Conservation (phyloP, 2,888 invertebrate genomes). For the Synergus laeviventris region DNA sequence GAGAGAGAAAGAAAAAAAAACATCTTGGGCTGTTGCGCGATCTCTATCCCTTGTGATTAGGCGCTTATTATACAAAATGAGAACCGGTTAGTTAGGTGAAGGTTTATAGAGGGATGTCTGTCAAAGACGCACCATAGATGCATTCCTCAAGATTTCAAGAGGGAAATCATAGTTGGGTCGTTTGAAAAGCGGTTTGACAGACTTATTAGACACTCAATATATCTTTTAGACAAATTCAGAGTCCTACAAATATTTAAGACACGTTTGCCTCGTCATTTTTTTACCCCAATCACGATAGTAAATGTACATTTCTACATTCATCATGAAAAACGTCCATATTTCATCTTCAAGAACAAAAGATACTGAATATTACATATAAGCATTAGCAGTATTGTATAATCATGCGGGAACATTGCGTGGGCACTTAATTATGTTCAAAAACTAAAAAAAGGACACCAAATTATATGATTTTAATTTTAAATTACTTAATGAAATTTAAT, state of each 20-base stretch:
- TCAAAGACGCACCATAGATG: slow-evolving; percentile 11
- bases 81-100: slow-evolving; percentile 33
- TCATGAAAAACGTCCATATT: not conserved
- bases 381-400: too few species aligned
- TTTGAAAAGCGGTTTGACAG: slow-evolving; percentile 32
- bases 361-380: not conserved
- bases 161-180: slow-evolving; percentile 18
- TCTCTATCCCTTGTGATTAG: slow-evolving; percentile 28
- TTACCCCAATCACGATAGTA: not conserved
- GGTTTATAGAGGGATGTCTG: slow-evolving; percentile 17
- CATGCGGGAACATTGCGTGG: too few species aligned
- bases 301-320: not conserved
- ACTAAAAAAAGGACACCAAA: too few species aligned
- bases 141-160: slow-evolving; percentile 19
- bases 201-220: slow-evolving; percentile 35
- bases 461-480: too few species aligned
- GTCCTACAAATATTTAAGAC: not conserved
- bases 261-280: not conserved
- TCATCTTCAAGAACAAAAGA: not conserved
- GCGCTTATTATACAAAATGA: slow-evolving; percentile 38
- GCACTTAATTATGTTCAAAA: too few species aligned
- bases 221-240: slow-evolving; percentile 14
- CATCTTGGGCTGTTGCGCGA: slow-evolving; percentile 3
- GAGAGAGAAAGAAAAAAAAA: slow-evolving; percentile 15
- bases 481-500: too few species aligned